phyloP scores from a whole-genome alignment of 2,797 vertebrate genomes.

The Neostethus bicornis region DNA sequence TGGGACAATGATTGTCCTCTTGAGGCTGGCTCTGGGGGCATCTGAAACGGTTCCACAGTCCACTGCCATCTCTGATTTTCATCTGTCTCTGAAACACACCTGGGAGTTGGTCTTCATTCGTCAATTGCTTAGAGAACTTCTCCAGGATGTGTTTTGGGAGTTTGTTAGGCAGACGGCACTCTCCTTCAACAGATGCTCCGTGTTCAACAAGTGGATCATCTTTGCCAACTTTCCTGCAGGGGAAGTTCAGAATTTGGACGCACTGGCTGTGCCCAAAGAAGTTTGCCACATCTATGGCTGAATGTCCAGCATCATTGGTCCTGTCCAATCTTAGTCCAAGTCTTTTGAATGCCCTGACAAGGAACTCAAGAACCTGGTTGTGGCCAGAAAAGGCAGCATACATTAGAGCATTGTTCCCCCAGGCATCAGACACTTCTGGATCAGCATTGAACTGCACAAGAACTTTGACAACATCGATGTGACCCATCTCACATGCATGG shows the following conservation, averaged over 20 bases:
- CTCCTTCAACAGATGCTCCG: constrained; percentile 42
- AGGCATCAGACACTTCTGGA: constrained; percentile 84
- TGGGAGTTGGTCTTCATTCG: constrained; percentile 72
- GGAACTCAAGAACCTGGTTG: constrained; percentile 86
- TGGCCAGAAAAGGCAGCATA: constrained; percentile 88
- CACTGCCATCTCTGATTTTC: constrained; percentile 59
- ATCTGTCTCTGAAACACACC: constrained; percentile 76
- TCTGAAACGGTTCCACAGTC: constrained; percentile 66
- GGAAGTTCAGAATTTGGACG: constrained; percentile 80
- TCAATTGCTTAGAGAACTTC: constrained; percentile 75
- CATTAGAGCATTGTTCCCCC: constrained; percentile 90
- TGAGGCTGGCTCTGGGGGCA: constrained; percentile 71
- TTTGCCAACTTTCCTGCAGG: constrained; percentile 51
- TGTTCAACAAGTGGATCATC: constrained; percentile 57
- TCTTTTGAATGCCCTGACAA: constrained; percentile 89
- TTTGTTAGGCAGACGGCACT: constrained; percentile 65
- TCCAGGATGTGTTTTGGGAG: constrained; percentile 78
- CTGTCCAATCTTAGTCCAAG: constrained; percentile 85
- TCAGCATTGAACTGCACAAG: constrained; percentile 91
- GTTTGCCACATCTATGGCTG: constrained; percentile 85
- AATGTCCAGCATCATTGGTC: constrained; percentile 86
- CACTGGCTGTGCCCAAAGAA: constrained; percentile 86
- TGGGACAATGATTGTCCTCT: constrained; percentile 60
- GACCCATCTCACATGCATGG: constrained; percentile 86
- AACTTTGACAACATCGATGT: constrained; percentile 87